Base-by-base conservation (phyloP, 92 coral and sea anemone genomes). In the Zoanthus gigantus region DNA sequence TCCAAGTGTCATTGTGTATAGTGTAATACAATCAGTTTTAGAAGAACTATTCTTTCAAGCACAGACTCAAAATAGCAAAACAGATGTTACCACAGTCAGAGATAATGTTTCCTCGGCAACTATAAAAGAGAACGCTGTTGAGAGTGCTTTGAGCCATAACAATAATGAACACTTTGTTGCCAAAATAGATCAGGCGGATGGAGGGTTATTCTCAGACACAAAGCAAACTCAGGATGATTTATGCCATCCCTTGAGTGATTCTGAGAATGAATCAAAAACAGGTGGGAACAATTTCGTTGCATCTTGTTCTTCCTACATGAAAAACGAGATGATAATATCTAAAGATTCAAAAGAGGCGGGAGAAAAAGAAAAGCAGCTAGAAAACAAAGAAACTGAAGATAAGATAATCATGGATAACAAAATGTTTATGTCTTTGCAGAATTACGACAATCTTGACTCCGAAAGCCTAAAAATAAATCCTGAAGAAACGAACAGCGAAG, bases 1-100 rank as follows among this genome's bases (percentile, higher is more conserved):
- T 81, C 61, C 61, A 42, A 46, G 58, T 16, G 74, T 42, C 34
- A 18, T 44, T 63, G 31, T 81, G 13, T 46, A 67, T 28, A 42
- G 37, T 66, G 75, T 66, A 81, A 81, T 81, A 45, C 85, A 65
- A 81, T 66, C 85, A 45, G 61, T 81, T 10, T 58, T 81, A 65
- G 85, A 81, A 67, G 85, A 81, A 28, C 75, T 81, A 29, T 81
- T 81, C 85, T 81, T 75, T 81, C 85, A 81, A 81, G 85, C 47
- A 16, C 74, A 81, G 75, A 45, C 1, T 23, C 63, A 45, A 56
- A 78, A 58, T 52, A 81, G 47, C 85, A 81, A 66, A 66, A 46
- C 45, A 66, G 74, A 69, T 81, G 74, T 31, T 42, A 46, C 14
- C 44, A 66, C 6, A 23, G 85, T n/a, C 44, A 66, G 7, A 23